A percentile compares a stretch with the other conserved stretches of the same genome.
These are phyloP conservation scores for Labeo catla DNA, from an alignment of 2,113 vertebrate species.

Conservation along the genomic window DNA sequence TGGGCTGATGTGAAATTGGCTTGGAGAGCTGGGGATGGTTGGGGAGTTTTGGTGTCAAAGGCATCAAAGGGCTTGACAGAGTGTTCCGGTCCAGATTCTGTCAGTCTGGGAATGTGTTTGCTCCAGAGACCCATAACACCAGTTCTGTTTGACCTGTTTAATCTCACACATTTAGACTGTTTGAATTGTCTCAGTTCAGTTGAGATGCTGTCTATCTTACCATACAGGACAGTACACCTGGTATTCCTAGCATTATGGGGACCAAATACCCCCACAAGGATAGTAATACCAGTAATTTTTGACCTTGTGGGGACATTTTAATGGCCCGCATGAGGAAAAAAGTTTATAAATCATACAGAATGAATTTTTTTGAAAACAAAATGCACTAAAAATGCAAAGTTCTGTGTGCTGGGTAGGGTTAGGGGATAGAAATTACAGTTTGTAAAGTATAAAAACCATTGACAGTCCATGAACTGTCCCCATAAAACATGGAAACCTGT, in stretches of 20 bases:
- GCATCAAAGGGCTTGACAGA: constrained; percentile 57
- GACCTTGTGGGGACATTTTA: not conserved
- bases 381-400: no score
- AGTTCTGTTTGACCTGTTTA: constrained; percentile 70
- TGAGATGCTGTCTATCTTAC: constrained; percentile 73
- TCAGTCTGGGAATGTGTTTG: constrained; percentile 32
- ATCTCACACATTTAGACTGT: constrained; percentile 75
- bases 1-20: constrained; percentile 41
- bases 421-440: no score
- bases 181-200: constrained; percentile 76
- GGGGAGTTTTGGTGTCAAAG: constrained; percentile 60
- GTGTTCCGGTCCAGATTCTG: not conserved
- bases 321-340: not conserved
- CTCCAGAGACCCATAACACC: constrained; percentile 33
- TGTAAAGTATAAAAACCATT: no score
- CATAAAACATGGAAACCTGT: no score
- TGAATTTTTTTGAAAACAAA: no score
- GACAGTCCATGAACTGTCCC: no score
- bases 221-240: constrained; percentile 60
- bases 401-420: no score
- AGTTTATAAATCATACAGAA: not conserved
- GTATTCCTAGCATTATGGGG: not conserved
- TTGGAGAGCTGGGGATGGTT: constrained; percentile 56
- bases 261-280: not conserved
- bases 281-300: no score